phyloP scores from a whole-genome alignment of 1,140 invertebrate genomes.

The Scaptomyza graminum region DNA sequence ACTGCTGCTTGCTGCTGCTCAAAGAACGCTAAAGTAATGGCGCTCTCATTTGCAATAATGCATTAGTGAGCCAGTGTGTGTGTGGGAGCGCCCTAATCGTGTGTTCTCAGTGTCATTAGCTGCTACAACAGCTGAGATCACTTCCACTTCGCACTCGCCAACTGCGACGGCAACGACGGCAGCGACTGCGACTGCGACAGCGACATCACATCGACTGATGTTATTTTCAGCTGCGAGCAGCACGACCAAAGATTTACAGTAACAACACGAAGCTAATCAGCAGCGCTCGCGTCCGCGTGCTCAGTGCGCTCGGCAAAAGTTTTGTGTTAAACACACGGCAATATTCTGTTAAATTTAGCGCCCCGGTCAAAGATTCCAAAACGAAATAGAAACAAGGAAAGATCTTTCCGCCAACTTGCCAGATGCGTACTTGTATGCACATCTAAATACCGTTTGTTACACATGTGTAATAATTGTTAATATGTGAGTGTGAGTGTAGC shows the following conservation, averaged over 20 bases:
- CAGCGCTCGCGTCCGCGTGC: slow-evolving; percentile 70
- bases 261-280: slow-evolving; percentile 75
- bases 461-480: neutral
- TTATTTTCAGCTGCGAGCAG: slow-evolving; percentile 69
- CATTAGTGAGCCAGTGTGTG: slow-evolving; percentile 25
- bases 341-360: slow-evolving; percentile 56
- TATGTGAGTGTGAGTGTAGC: neutral
- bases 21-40: slow-evolving; percentile 76
- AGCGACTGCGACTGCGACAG: slow-evolving; percentile 10
- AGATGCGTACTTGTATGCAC: slow-evolving; percentile 21
- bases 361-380: slow-evolving; percentile 59
- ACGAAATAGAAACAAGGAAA: slow-evolving; percentile 10
- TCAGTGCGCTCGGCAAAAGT: slow-evolving; percentile 56
- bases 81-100: slow-evolving; percentile 76
- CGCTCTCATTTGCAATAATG: slow-evolving; percentile 31
- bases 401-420: slow-evolving; percentile 35
- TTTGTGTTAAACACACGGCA: slow-evolving; percentile 39
- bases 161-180: slow-evolving; percentile 13
- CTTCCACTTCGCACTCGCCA: slow-evolving; percentile 50
- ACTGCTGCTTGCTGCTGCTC: slow-evolving; percentile 20
- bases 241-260: slow-evolving; percentile 69
- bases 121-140: slow-evolving; percentile 72
- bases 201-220: slow-evolving; percentile 57
- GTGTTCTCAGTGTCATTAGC: slow-evolving; percentile 66
- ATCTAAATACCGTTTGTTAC: slow-evolving; percentile 5